Evolutionary conservation across 1,140 invertebrate species (phyloP), one percentile per base, ranked within the genome.

Genomic region (Arctopsyche grandis): DNA sequence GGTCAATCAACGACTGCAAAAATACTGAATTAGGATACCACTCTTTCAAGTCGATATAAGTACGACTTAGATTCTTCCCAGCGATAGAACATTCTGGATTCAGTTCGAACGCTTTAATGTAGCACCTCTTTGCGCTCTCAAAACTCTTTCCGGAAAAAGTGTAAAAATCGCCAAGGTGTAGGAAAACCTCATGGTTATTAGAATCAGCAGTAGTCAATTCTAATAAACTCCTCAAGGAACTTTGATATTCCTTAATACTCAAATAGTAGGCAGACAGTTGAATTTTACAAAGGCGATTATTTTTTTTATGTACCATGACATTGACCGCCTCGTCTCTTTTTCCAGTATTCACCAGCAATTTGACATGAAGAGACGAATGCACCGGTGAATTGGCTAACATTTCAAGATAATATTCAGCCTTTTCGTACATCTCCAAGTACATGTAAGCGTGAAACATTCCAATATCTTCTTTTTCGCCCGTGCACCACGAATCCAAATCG

Each of bases 141-240:
- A 91, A 84, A 84, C 94, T 91, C 22, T 90, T 84, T 75, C 86
- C 88, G 76, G 89, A 83, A 80, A 91, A 83, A 84, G 85, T 84
- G 86, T 96, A 96, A 85, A 92, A 93, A 83, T 92, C 89, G 10
- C 95, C 96, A 75, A 98, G 88, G 84, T 93, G 92, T 44, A 94
- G 85, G 86, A 96, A 94, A 83, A 92, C 92, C 79, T 92, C 89
- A 83, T 91, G 91, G 86, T 92, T 91, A 81, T 93, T 90, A 0
- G 93, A 90, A 85, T 96, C 91, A n/a, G 92, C 83, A 84, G 95
- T 93, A 0, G 94, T 92, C 44, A 94, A 92, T 89, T 94, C 93
- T 14, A 95, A 86, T 83, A 94, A 89, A 79, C 90, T 89, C 79
- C 91, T 89, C 24, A 93, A 85, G 80, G 91, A 90, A 80, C 92